Conservation (phyloP, 2,888 invertebrate genomes). For the Eilema depressum region DNA sequence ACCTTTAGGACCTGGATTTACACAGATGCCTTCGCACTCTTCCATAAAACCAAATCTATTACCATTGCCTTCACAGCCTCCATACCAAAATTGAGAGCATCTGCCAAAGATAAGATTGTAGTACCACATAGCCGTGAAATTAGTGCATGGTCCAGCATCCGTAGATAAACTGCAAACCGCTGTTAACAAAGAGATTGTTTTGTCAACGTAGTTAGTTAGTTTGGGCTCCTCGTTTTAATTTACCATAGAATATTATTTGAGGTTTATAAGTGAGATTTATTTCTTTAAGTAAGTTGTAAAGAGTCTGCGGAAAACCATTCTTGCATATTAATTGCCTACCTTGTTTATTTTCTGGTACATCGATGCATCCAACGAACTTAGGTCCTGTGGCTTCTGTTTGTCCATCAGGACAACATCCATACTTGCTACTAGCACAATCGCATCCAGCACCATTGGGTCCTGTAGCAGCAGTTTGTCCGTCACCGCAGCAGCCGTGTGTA, state of each 20-base stretch:
- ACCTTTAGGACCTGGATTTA: slow-evolving; percentile 89
- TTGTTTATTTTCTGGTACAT: slow-evolving; percentile 90
- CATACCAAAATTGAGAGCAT: slow-evolving; percentile 97
- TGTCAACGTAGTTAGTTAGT: neutral
- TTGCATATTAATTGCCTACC: slow-evolving; percentile 72
- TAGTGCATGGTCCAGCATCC: slow-evolving; percentile 92
- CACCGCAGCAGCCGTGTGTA: slow-evolving; percentile 94
- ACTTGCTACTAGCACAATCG: slow-evolving; percentile 91
- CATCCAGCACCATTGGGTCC: slow-evolving; percentile 94
- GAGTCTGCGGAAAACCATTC: neutral
- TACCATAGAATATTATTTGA: no score
- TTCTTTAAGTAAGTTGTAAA: no score
- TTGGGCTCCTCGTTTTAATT: no score
- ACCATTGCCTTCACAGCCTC: slow-evolving; percentile 96
- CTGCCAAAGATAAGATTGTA: slow-evolving; percentile 96
- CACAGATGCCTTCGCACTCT: slow-evolving; percentile 94
- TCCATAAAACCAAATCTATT: slow-evolving; percentile 94
- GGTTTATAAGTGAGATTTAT: no score
- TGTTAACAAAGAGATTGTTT: slow-evolving; percentile 40
- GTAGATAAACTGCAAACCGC: slow-evolving; percentile 90
- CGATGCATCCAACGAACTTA: slow-evolving; percentile 94
- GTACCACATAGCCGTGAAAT: slow-evolving; percentile 95
- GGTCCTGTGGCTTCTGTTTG: slow-evolving; percentile 91
- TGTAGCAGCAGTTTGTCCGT: slow-evolving; percentile 92
- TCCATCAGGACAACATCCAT: slow-evolving; percentile 96